These are phyloP conservation scores for Tachina fera DNA, from an alignment of 2,888 invertebrate genomes.

Conservation along the genomic window DNA sequence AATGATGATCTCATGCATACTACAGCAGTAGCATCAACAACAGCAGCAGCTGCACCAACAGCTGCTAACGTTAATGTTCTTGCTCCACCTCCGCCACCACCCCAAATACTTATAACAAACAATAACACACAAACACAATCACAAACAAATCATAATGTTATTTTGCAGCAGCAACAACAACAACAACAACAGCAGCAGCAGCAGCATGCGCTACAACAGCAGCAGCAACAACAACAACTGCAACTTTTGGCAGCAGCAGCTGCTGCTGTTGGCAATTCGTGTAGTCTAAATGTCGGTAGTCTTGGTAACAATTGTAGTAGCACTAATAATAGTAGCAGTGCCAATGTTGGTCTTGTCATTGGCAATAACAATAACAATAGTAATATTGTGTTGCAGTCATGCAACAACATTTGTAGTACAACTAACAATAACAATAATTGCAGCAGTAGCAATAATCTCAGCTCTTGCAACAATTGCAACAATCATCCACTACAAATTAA, in stretches of 20 bases:
- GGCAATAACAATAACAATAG: conserved; percentile 70
- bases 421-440: conserved; percentile 70
- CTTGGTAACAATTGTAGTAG: conserved; percentile 48
- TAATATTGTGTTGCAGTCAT: conserved; percentile 70
- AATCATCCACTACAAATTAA: conserved; percentile 66
- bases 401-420: conserved; percentile 73
- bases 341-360: conserved; percentile 69
- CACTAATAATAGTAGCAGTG: conserved; percentile 68
- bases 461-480: conserved; percentile 61
- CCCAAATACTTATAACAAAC: conserved; percentile 71
- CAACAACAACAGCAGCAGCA: conserved; percentile 74
- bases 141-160: conserved; percentile 76
- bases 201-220: conserved; percentile 73
- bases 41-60: conserved; percentile 52
- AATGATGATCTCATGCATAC: conserved; percentile 75
- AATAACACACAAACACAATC: conserved; percentile 75
- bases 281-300: conserved; percentile 43
- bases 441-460: conserved; percentile 64
- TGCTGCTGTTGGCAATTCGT: conserved; percentile 74
- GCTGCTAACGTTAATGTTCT: conserved; percentile 62
- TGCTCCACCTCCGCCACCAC: conserved; percentile 73
- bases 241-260: conserved; percentile 78
- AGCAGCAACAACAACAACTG: conserved; percentile 73
- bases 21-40: conserved; percentile 48
- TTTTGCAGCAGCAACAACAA: conserved; percentile 76